Evolutionary conservation across 92 coral and sea anemone species (phyloP), one percentile per base, ranked within the genome.

Genomic region (Bergia puertoricense): DNA sequence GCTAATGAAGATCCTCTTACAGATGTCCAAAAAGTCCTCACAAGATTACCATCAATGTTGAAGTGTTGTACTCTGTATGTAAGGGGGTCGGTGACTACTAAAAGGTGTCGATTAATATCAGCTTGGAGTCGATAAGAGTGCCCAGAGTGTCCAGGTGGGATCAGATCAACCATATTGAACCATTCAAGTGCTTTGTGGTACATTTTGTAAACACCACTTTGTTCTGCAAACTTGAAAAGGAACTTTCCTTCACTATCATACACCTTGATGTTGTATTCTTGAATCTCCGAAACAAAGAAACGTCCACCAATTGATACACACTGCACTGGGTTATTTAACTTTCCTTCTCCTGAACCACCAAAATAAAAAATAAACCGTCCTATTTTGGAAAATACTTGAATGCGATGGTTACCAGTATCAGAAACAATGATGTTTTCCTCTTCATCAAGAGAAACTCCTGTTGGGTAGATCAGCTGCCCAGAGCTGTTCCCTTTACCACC

Each of bases 381-480:
- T 11, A 0, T 15, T 43, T 40, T 45, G 10, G 30, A 18, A 40
- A 76, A 76, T 16, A 76, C 48, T 11, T 76, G 51, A 76, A 76
- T 43, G 5, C 80, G 39, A 43, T 76, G 80, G 54, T 40, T 76
- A 76, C 80, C 80, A 76, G 80, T 76, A 56, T 76, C 80, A 5
- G 50, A 18, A 20, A 76, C 80, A 5, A 76, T 43, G 46, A 76
- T 15, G 41, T 22, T 42, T 16, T 22, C 30, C 6, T 42, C 30
- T 0, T 42, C 54, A 43, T 76, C 80, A 41, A 76, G 22, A 43
- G 51, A 76, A n/a, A 76, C 57, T 44, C 54, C 80, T 41, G 80
- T 41, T 76, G 80, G 80, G 41, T 76, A 76, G 10, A 76, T 56
- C 30, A 76, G 11, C 50, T 45, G 39, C 2, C 54, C 80, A 16